Evolutionary conservation across 1,140 invertebrate species (phyloP).

Genomic region (Sipha flava): DNA sequence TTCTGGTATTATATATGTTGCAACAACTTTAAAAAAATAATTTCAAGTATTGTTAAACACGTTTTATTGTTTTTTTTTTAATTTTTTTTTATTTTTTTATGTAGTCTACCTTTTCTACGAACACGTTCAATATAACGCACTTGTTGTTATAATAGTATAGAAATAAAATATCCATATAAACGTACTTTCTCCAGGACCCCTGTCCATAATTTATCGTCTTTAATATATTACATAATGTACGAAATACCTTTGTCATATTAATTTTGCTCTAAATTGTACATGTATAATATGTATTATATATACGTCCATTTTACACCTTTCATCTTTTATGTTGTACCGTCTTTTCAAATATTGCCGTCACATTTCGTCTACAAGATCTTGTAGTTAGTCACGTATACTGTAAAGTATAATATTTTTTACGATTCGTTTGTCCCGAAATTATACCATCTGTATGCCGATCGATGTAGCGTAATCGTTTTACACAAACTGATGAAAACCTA

Average conservation of each 20-base stretch:
- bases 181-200: background rate
- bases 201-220: background rate
- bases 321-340: background rate
- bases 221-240: background rate
- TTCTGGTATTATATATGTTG: background rate
- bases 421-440: background rate
- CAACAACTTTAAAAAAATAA: background rate
- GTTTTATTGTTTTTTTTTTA: background rate
- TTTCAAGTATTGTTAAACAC: background rate
- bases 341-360: background rate
- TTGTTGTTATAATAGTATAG: background rate
- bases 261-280: too few species aligned
- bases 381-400: background rate
- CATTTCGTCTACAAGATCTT: background rate
- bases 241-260: background rate
- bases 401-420: background rate
- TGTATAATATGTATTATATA: background rate
- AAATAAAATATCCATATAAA: background rate
- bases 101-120: background rate
- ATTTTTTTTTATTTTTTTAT: background rate
- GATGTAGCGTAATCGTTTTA: background rate
- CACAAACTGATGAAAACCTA: too few species aligned
- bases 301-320: background rate
- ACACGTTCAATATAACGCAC: background rate
- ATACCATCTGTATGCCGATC: background rate